These are phyloP conservation scores for Crossaster papposus DNA, from an alignment of 53 echinoderm and acorn worm species.

Conservation along the genomic window DNA sequence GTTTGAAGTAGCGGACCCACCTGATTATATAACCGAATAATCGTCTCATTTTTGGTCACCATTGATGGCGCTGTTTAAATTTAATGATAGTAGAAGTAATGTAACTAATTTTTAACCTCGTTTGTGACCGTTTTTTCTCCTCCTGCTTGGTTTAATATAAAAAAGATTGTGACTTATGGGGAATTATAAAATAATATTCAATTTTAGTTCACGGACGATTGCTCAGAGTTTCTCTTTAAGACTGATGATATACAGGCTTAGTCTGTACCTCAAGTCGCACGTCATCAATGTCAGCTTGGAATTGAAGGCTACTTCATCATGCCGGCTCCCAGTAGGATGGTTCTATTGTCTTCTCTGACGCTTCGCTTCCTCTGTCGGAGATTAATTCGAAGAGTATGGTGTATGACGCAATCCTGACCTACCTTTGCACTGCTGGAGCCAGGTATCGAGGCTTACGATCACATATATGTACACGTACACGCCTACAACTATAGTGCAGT, in stretches of 20 bases:
- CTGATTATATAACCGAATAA: no score
- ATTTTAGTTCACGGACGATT: neutral
- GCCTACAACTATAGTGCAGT: neutral
- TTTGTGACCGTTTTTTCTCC: neutral
- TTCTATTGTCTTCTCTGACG: conserved; percentile 39
- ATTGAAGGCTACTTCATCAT: conserved; percentile 33
- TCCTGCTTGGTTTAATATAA: neutral
- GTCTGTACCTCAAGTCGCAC: neutral
- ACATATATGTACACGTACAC: neutral
- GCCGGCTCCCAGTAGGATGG: conserved; percentile 15
- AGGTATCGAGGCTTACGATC: neutral
- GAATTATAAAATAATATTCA: no score
- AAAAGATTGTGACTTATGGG: neutral
- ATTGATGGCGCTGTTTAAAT: neutral
- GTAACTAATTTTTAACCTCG: neutral
- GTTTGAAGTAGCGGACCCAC: no score
- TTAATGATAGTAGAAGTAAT: neutral
- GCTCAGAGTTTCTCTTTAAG: conserved; percentile 11
- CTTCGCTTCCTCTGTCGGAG: conserved; percentile 1
- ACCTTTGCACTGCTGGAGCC: neutral
- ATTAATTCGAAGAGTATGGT: neutral
- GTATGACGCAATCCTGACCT: conserved; percentile 35
- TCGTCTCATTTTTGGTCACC: neutral
- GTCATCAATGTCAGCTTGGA: conserved; percentile 27
- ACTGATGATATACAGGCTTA: conserved; percentile 18